Evolutionary conservation across 1,140 invertebrate species (phyloP), one percentile per base, ranked within the genome.

Genomic region (Idris sp.): DNA sequence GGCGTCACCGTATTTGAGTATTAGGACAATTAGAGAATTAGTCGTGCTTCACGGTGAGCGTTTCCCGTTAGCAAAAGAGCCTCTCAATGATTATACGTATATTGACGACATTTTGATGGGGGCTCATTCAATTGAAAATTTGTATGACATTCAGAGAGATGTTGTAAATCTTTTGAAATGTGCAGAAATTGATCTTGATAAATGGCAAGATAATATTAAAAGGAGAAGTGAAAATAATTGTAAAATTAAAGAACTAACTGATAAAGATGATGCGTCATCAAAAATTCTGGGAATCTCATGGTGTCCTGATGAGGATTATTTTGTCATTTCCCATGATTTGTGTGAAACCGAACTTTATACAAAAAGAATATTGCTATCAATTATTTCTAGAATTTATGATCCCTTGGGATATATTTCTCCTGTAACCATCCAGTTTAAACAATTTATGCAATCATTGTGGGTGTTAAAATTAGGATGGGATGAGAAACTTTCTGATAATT

Each of bases 261-360:
- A n/a, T n/a, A n/a, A n/a, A n/a, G n/a, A n/a, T n/a, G n/a, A n/a
- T n/a, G n/a, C n/a, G n/a, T n/a, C n/a, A n/a, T 5, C 36, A 22
- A 56, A 56, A 33, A 25, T 56, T 22, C n/a, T 56, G 26, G 53
- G 53, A 1, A 35, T 56, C 44, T 22, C 13, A 0, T 56, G 53
- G 53, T 5, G 15, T n/a, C 16, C 53, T 5, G 1, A 14, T 11
- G 3, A 2, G 7, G 53, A 56, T 25, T 2, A 18, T 22, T 56
- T 56, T 35, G 1, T 28, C 5, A 19, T 31, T 43, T 46, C 43
- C 0, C 22, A 28, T n/a, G 8, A 46, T n/a, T 0, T n/a, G n/a
- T n/a, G n/a, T 4, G 1, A 19, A 46, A 31, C 1, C 2, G 4
- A 31, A 8, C 15, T 18, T 7, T 46, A 1, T 9, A 16, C 40